A percentile compares a stretch with the other conserved stretches of the same genome.
phyloP scores from a whole-genome alignment of 1,140 invertebrate species.

The Cephus cinctus region DNA sequence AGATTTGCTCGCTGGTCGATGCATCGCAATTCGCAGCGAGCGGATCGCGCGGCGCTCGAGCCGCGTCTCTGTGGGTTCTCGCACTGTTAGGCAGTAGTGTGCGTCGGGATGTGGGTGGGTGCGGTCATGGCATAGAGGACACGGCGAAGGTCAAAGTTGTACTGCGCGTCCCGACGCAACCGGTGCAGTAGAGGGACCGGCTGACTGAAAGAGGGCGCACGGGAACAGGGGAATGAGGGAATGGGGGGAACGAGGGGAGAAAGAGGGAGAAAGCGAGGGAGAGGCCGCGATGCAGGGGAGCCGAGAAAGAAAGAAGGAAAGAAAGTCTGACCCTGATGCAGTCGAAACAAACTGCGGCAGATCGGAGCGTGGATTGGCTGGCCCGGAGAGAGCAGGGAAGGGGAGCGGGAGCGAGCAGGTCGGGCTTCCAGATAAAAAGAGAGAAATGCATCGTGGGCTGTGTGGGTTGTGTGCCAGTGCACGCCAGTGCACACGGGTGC shows the following conservation, averaged over 20 bases:
- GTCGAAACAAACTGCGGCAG: conserved; percentile 4
- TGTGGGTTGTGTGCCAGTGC: neutral
- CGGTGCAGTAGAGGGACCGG: conserved; percentile 13
- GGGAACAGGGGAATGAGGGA: neutral
- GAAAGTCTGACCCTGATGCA: neutral
- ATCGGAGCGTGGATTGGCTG: conserved; percentile 3
- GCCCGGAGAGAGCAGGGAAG: conserved; percentile 3
- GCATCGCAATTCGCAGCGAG: conserved; percentile 1
- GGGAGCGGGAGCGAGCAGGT: conserved; percentile 5
- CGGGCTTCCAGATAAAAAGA: neutral
- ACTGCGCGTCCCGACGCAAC: conserved; percentile 24
- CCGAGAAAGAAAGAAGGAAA: neutral
- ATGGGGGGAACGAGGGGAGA: neutral
- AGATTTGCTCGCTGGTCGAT: too few relatives aligned
- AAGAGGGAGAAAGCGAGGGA: neutral
- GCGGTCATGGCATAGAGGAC: conserved; percentile 26
- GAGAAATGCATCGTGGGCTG: neutral
- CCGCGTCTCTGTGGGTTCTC: neutral
- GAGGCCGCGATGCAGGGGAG: neutral
- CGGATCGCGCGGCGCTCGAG: conserved; percentile 1
- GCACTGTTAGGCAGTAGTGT: conserved; percentile 8
- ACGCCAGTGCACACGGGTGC: neutral
- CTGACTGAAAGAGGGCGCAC: neutral
- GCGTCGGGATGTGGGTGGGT: conserved; percentile 25
- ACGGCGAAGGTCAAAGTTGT: conserved; percentile 35